Base-by-base conservation (phyloP, 1,140 invertebrate genomes). In the Papilio polyxenes region DNA sequence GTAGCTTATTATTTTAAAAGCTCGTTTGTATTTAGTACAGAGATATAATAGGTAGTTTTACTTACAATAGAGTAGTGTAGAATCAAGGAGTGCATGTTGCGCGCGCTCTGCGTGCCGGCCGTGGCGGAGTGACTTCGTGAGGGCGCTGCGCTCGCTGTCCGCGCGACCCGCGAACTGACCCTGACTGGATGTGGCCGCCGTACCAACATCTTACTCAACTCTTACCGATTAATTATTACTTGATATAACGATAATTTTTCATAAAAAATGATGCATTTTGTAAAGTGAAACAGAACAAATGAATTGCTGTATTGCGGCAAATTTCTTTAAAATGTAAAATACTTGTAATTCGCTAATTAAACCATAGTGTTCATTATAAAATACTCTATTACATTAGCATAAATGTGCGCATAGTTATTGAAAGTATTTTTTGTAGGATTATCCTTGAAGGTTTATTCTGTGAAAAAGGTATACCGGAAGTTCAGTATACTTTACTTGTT, bases 71-170 rank as follows among this genome's bases (percentile, higher is more conserved):
- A 86, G 89, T 83, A 89, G 75, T 85, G 84, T 59, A 85, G 74
- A 85, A 87, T 83, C 84, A 82, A 59, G 81, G 85, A 81, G 83
- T 88, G 84, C 92, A 93, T 92, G 91, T 90, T 92, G 92, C 87
- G 85, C 83, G 85, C 91, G 86, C 87, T 82, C 81, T 90, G 89
- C 31, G 31, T 31, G 62, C 85, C 91, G 92, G 83, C 90, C 88
- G 86, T 90, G 78, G 86, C 84, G 74, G 89, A 93, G 89, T 92
- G 92, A 84, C 86, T 79, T 80, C 74, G 83, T 85, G 86, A 84
- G 87, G 86, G 83, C 75, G 75, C 84, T 87, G 90, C 89, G 90
- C 87, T 75, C 81, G 88, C 89, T 89, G 88, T 83, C 83, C 83
- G 81, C 76, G 87, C 83, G 85, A 82, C 72, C 89, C 87, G 82